Conservation (phyloP, 2,888 invertebrate species). For the Parnassius orleans region DNA sequence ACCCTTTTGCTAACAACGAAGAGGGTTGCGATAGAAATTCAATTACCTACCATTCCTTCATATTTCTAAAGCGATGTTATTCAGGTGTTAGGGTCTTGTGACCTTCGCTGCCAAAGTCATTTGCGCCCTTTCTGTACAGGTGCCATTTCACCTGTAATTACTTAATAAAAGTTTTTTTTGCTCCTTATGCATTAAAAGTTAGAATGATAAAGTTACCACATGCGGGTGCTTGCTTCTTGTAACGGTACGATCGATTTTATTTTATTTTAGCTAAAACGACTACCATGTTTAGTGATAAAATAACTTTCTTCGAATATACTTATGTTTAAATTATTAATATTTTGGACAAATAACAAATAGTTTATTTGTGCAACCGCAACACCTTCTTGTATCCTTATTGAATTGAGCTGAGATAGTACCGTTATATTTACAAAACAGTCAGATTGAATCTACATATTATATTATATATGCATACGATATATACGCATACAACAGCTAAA, state of each 20-base stretch:
- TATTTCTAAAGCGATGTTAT: background rate
- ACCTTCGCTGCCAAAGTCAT: constrained; percentile 45
- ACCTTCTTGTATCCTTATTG: background rate
- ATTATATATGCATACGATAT: constrained; percentile 46
- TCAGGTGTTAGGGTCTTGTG: constrained; percentile 40
- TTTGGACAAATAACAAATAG: background rate
- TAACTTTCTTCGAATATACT: constrained; percentile 18
- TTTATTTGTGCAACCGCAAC: no score
- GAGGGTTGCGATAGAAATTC: no score
- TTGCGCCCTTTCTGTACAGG: constrained; percentile 61
- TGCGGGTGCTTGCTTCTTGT: constrained; percentile 39
- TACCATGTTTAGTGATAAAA: background rate
- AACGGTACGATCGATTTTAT: constrained; percentile 39
- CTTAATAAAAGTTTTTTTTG: constrained; percentile 42
- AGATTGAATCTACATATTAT: constrained; percentile 31
- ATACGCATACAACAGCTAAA: constrained; percentile 52
- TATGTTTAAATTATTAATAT: background rate
- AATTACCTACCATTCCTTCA: background rate
- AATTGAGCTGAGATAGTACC: background rate
- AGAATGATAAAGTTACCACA: constrained; percentile 33
- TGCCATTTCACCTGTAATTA: constrained; percentile 67
- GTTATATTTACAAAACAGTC: background rate
- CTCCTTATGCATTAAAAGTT: constrained; percentile 37
- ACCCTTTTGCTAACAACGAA: no score
- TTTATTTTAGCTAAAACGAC: constrained; percentile 16